phyloP scores from a whole-genome alignment of 2,797 vertebrate genomes.

The Chaunax sp. region DNA sequence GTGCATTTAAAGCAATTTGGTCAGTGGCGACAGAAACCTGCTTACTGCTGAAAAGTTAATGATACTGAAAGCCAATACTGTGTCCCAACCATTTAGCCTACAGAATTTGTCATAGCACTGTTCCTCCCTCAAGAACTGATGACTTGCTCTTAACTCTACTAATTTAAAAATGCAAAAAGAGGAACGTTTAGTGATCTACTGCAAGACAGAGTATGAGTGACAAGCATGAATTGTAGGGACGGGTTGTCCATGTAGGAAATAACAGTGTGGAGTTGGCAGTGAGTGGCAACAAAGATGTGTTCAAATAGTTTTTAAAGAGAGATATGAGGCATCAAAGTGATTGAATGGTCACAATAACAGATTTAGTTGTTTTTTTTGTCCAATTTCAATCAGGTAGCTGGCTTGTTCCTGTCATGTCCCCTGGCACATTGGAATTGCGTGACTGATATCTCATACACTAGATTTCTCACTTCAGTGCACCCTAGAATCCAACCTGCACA shows the following conservation, averaged over 20 bases:
- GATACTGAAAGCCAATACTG: constrained; percentile 82
- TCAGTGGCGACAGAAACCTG: constrained; percentile 83
- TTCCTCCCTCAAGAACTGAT: constrained; percentile 51
- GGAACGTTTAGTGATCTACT: not conserved
- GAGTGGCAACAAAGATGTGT: constrained; percentile 53
- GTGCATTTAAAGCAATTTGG: constrained; percentile 85
- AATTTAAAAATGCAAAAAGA: constrained; percentile 6
- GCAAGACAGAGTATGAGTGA: not conserved
- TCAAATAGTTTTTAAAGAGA: constrained; percentile 56
- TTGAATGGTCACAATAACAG: constrained; percentile 55
- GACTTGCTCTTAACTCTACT: constrained; percentile 15
- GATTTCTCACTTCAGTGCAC: constrained; percentile 75
- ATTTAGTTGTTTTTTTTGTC: constrained; percentile 60
- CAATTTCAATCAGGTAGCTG: constrained; percentile 63
- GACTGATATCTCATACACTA: constrained; percentile 73
- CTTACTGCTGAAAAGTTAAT: constrained; percentile 85
- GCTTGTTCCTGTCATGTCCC: constrained; percentile 60
- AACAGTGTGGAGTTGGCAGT: constrained; percentile 9
- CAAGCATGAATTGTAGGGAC: constrained; percentile 16
- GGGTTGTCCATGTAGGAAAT: constrained; percentile 23
- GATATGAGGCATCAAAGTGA: constrained; percentile 50
- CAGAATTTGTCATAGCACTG: constrained; percentile 61
- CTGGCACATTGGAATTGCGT: constrained; percentile 61
- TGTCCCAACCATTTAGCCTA: constrained; percentile 70
- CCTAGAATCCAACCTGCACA: constrained; percentile 62